Percentiles rank a stretch among this genome's conserved stretches.
Evolutionary conservation across 2,888 invertebrate genomes (phyloP).

Genomic region (Himalopsyche kuldschensis): DNA sequence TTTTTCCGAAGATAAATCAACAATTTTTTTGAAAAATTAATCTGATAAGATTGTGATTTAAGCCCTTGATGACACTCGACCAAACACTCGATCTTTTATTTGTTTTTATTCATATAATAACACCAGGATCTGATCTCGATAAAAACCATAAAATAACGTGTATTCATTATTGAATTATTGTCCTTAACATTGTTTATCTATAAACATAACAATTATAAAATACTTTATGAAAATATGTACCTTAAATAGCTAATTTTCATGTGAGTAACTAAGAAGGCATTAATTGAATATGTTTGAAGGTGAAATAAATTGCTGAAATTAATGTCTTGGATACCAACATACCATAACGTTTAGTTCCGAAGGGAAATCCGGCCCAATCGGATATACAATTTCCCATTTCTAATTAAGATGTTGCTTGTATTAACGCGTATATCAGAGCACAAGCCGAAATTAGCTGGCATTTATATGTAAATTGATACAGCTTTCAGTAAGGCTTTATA

Average conservation of each 20-base stretch:
- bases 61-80: too few relatives aligned
- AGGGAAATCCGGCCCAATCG: not conserved
- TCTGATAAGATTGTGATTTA: too few relatives aligned
- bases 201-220: too few relatives aligned
- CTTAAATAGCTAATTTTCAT: not conserved
- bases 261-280: not conserved
- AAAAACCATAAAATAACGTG: too few relatives aligned
- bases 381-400: not conserved
- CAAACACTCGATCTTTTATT: too few relatives aligned
- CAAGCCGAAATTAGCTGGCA: not conserved
- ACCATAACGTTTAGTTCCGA: not conserved
- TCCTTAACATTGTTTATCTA: too few relatives aligned
- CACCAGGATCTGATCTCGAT: too few relatives aligned
- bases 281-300: not conserved
- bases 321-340: not conserved
- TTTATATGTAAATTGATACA: not conserved
- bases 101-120: too few relatives aligned
- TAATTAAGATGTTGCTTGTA: not conserved
- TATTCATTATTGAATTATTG: too few relatives aligned
- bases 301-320: not conserved
- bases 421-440: not conserved
- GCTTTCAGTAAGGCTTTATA: not conserved
- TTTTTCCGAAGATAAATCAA: too few relatives aligned
- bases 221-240: too few relatives aligned
- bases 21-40: too few relatives aligned